A percentile compares a stretch with the other conserved stretches of the same genome.
phyloP scores from a whole-genome alignment of 2,113 vertebrate species.

The Paralichthys olivaceus region DNA sequence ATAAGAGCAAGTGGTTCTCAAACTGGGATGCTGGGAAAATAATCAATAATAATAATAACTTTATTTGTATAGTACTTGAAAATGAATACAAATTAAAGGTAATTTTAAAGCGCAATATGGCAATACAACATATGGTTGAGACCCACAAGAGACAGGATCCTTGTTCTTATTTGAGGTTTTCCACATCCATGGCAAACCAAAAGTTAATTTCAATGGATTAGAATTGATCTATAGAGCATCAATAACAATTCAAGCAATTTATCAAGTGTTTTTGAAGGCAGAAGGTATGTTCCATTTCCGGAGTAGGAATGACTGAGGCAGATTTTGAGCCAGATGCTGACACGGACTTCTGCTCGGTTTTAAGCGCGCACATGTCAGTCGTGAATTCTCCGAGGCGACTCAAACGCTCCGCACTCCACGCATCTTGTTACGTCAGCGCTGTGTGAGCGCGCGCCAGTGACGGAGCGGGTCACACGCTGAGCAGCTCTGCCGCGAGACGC shows the following conservation, averaged over 20 bases:
- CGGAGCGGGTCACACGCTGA: not conserved
- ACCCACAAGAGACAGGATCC: no score
- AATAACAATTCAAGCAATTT: not conserved
- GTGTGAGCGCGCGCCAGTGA: slow-evolving; percentile 7
- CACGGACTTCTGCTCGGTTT: not conserved
- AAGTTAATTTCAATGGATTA: no score
- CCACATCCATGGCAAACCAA: no score
- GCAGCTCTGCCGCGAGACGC: not conserved
- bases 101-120: no score
- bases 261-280: not conserved
- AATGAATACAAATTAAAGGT: no score
- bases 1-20: no score
- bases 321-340: not conserved
- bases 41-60: no score
- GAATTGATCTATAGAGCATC: no score
- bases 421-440: slow-evolving; percentile 8
- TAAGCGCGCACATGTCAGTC: not conserved
- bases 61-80: no score
- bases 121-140: no score
- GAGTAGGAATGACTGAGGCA: not conserved
- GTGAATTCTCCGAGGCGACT: not conserved
- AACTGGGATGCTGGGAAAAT: no score
- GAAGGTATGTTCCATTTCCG: not conserved
- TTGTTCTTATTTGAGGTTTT: no score
- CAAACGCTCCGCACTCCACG: slow-evolving; percentile 34